Evolutionary conservation across 2,888 invertebrate genomes (phyloP).

Genomic region (Boloria euphrosyne): DNA sequence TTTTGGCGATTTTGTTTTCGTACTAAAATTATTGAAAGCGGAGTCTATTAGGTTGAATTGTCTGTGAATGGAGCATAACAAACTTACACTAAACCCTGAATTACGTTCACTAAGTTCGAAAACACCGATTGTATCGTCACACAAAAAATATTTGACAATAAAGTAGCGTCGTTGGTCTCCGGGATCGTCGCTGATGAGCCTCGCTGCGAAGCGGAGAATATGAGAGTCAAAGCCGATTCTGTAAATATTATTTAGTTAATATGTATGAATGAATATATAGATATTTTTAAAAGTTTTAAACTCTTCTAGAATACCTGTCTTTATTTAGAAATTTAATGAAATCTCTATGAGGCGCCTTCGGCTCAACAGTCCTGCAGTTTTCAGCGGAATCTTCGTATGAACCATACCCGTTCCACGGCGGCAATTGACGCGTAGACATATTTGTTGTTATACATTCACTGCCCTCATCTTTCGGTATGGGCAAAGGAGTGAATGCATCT

Average conservation of each 20-base stretch:
- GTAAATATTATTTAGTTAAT: conserved; percentile 42
- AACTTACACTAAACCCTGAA: conserved; percentile 79
- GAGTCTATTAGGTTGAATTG: too few relatives aligned
- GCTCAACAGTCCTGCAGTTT: conserved; percentile 91
- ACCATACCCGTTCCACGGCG: conserved; percentile 96
- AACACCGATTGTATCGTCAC: conserved; percentile 92
- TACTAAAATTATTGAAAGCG: too few relatives aligned
- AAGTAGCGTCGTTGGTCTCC: conserved; percentile 87
- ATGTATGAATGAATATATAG: too few relatives aligned
- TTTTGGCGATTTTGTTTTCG: too few relatives aligned
- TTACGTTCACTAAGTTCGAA: conserved; percentile 89
- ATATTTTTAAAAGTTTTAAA: neutral
- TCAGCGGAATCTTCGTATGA: conserved; percentile 94
- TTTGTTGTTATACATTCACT: conserved; percentile 55
- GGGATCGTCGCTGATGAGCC: conserved; percentile 87
- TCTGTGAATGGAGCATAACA: too few relatives aligned
- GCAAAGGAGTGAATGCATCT: conserved; percentile 85
- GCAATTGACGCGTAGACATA: conserved; percentile 79
- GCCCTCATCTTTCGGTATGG: conserved; percentile 66
- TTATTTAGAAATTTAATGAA: conserved; percentile 91
- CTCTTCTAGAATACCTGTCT: conserved; percentile 85
- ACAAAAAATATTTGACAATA: conserved; percentile 90
- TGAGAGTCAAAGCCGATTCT: conserved; percentile 89
- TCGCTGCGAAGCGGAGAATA: conserved; percentile 89
- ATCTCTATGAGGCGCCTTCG: conserved; percentile 89